Evolutionary conservation across 2,888 invertebrate species (phyloP), one percentile per base, ranked within the genome.

Genomic region (Matsumyia berberina): DNA sequence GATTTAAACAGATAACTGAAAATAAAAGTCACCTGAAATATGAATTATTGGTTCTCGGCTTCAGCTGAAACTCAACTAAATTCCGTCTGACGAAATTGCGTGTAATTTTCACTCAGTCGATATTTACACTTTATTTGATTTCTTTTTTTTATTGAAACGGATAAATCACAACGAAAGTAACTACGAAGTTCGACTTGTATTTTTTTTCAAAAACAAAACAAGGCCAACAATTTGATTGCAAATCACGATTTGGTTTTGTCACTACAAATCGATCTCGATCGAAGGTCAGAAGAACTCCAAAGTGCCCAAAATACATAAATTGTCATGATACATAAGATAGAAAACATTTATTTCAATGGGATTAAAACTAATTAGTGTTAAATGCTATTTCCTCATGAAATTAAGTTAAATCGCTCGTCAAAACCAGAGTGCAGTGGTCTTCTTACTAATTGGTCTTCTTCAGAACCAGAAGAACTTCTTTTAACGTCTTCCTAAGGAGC

Each of bases 341-440:
- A 17, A 44, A 33, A 33, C 33, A 55, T 17, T 31, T 29, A 2
- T 12, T 15, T 57, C 12, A 12, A 9, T 17, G 7, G 44, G 17
- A 33, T 17, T 62, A 6, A 62, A 11, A 2, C 55, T 33, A 69
- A 69, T 69, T 69, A 42, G 12, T 17, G 19, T 11, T 53, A 57
- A 57, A 35, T 46, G 5, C n/a, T 8, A 46, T 49, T 58, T 58
- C 70, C 70, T 24, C 17, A 15, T 37, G 4, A 12, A 19, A 19
- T 55, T 12, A n/a, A n/a, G 19, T 70, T 33, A 33, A 44, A 33
- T 15, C 57, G 11, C 24, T 37, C 12, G 49, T 46, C 37, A 35
- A 35, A 44, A 8, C n/a, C 15, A 12, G 4, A 46, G 31, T 53
- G 29, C 49, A 37, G 2, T 66, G 29, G 8, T 19, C 42, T 8